These are phyloP conservation scores for Drosophila ezoana DNA, from an alignment of 2,888 invertebrate genomes.

Conservation along the genomic window DNA sequence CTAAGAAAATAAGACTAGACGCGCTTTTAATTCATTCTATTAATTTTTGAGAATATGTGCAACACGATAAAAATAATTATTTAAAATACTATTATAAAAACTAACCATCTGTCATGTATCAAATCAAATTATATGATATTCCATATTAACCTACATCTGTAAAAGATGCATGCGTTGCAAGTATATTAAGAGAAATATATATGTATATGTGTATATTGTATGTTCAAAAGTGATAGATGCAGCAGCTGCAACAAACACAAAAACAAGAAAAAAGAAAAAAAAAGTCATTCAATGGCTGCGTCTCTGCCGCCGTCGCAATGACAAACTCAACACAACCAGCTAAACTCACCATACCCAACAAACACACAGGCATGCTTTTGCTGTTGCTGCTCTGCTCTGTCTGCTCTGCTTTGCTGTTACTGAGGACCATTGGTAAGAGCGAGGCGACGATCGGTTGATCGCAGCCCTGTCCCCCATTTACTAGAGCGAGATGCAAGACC, in stretches of 20 bases:
- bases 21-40: no score
- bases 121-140: no score
- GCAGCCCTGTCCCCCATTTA: conserved; percentile 18
- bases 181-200: background rate
- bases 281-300: conserved; percentile 28
- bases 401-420: conserved; percentile 42
- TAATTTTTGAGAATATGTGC: no score
- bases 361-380: conserved; percentile 23
- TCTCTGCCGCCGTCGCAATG: conserved; percentile 19
- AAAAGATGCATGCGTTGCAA: background rate
- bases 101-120: no score
- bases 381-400: conserved; percentile 44
- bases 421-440: conserved; percentile 41
- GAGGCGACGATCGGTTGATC: conserved; percentile 63
- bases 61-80: no score
- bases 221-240: conserved; percentile 19
- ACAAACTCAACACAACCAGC: conserved; percentile 53
- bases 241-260: conserved; percentile 44
- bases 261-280: background rate
- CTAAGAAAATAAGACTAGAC: no score
- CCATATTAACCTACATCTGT: no score
- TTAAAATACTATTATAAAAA: no score
- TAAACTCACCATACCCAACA: conserved; percentile 44
- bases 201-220: background rate
- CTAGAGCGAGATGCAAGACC: conserved; percentile 73